Percentiles rank a stretch among this genome's conserved stretches.
Evolutionary conservation across 2,113 vertebrate species (phyloP).

Genomic region (Trochalopteron elliotii): DNA sequence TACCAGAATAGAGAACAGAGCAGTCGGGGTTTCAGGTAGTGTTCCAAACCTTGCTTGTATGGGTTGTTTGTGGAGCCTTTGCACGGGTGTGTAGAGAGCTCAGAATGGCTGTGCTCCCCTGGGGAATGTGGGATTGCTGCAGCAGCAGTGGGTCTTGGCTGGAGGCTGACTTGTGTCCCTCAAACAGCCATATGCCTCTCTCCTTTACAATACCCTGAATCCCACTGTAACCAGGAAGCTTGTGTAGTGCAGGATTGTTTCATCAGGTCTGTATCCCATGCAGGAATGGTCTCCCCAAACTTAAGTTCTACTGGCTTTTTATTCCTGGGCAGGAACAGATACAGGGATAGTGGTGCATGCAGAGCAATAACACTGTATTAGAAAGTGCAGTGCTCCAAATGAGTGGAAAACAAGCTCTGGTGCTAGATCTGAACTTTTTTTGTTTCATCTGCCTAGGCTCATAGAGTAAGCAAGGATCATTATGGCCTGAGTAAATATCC

Average conservation of each 20-base stretch:
- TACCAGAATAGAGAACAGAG: not conserved
- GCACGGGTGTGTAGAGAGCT: not conserved
- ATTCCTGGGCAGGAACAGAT: not conserved
- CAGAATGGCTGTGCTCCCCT: not conserved
- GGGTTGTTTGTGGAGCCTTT: not conserved
- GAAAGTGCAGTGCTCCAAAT: not conserved
- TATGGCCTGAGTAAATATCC: not conserved
- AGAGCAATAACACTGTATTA: not conserved
- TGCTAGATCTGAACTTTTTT: not conserved
- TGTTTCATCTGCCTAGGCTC: not conserved
- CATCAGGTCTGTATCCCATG: not conserved
- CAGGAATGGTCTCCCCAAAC: not conserved
- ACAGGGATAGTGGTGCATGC: not conserved
- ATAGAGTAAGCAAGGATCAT: not conserved
- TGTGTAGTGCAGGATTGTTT: not conserved
- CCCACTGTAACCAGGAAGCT: fast-evolving
- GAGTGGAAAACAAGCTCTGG: not conserved
- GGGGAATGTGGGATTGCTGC: not conserved
- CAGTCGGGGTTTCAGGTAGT: not conserved
- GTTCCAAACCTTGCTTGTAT: not conserved
- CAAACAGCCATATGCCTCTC: fast-evolving
- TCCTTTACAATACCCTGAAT: not conserved
- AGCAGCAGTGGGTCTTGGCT: not conserved
- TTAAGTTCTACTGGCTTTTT: not conserved
- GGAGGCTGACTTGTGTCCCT: not conserved